Evolutionary conservation across 92 coral and sea anemone species (phyloP).

Genomic region (Virgularia gustaviana): DNA sequence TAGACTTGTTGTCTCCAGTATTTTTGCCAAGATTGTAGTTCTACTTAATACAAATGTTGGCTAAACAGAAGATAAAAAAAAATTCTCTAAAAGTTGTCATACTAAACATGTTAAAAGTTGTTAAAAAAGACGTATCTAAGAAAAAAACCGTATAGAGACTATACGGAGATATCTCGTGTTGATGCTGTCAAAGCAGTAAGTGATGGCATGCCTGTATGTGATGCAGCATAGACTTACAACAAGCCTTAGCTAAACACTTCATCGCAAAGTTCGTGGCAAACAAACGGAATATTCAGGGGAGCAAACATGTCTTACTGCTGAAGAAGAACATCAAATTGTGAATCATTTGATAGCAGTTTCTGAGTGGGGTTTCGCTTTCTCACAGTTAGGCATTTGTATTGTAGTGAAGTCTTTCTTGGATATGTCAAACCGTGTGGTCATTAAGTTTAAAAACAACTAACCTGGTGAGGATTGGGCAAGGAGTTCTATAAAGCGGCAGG

Average conservation of each 20-base stretch:
- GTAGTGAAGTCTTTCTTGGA: conserved; percentile 30
- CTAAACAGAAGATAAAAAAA: too few species aligned
- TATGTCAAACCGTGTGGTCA: conserved; percentile 1
- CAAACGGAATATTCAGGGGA: conserved; percentile 8
- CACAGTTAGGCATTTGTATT: conserved; percentile 13
- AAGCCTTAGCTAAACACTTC: conserved; percentile 13
- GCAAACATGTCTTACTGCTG: conserved; percentile 24
- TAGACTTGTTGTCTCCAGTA: too few species aligned
- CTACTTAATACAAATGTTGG: too few species aligned
- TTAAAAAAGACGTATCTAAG: too few species aligned
- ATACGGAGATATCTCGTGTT: conserved; percentile 7
- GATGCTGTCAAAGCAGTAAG: conserved; percentile 4
- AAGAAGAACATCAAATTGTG: conserved; percentile 19
- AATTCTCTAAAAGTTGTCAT: too few species aligned
- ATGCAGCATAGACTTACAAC: conserved; percentile 10
- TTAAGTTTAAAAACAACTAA: conserved; percentile 6
- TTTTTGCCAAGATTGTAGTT: too few species aligned
- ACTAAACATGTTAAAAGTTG: too few species aligned
- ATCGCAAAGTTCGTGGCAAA: conserved; percentile 23
- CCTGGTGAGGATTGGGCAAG: conserved; percentile 38
- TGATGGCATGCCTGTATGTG: conserved; percentile 5
- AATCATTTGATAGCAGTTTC: conserved; percentile 15
- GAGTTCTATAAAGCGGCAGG: conserved; percentile 32
- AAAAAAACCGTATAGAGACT: conserved; percentile 5
- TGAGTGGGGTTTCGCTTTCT: conserved; percentile 32